phyloP scores from a whole-genome alignment of 2,113 vertebrate genomes.

The Poecilia latipinna region DNA sequence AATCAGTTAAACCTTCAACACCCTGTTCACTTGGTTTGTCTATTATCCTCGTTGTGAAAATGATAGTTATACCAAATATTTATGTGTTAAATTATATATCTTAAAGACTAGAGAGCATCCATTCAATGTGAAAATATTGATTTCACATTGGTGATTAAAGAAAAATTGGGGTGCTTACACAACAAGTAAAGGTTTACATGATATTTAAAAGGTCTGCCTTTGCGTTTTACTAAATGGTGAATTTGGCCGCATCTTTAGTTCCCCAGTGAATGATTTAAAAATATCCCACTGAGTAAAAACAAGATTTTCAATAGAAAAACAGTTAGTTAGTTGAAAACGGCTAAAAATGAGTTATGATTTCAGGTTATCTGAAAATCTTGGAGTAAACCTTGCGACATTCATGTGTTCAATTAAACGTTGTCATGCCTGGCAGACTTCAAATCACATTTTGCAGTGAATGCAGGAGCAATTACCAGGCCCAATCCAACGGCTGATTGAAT shows the following conservation, averaged over 20 bases:
- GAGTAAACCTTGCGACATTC: neutral
- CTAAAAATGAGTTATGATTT: neutral
- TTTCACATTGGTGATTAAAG: neutral
- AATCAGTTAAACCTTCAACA: no score
- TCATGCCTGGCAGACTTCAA: slow-evolving; percentile 26
- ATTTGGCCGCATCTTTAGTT: neutral
- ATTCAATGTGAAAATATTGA: neutral
- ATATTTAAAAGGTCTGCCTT: neutral
- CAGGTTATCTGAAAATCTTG: neutral
- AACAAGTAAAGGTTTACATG: neutral
- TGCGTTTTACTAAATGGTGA: no score
- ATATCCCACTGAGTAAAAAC: no score
- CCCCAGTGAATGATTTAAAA: neutral
- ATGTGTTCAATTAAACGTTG: neutral
- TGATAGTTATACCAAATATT: no score
- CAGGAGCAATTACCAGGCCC: neutral
- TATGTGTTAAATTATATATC: no score
- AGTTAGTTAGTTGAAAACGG: slow-evolving; percentile 12
- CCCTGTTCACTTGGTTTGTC: no score
- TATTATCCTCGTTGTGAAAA: no score
- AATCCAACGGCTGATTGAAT: slow-evolving; percentile 33
- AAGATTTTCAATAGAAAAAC: neutral
- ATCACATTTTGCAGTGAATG: slow-evolving; percentile 1
- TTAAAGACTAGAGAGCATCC: no score
- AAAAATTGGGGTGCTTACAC: neutral